Evolutionary conservation across 2,113 vertebrate genomes (phyloP).

Genomic region (Aramus guarauna): DNA sequence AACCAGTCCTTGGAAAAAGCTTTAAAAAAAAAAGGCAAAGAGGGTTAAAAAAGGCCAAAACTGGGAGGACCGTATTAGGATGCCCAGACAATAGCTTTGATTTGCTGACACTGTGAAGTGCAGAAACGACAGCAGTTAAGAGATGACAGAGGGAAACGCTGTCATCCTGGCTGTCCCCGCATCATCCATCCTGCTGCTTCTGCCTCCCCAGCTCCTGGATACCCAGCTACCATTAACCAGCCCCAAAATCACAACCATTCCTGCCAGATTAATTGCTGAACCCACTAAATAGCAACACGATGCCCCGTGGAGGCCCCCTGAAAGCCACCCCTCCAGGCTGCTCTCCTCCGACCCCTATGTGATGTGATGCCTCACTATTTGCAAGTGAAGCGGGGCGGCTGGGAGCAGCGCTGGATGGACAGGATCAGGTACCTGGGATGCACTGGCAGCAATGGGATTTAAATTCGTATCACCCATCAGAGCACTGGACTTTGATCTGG

Average conservation of each 20-base stretch:
- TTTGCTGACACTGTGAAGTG: background rate
- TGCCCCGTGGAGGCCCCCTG: background rate
- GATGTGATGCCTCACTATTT: background rate
- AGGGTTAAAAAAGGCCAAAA: background rate
- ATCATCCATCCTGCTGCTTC: background rate
- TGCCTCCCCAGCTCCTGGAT: background rate
- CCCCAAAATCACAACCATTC: background rate
- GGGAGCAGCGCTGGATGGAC: background rate
- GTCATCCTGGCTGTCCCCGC: background rate
- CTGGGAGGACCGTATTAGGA: background rate
- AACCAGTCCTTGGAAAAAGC: background rate
- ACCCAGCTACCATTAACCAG: background rate
- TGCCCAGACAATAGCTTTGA: background rate
- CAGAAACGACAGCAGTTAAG: background rate
- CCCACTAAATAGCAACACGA: background rate
- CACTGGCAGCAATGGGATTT: background rate
- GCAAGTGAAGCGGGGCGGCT: background rate
- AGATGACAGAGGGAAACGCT: background rate
- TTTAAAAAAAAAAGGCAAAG: background rate
- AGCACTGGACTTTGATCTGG: background rate
- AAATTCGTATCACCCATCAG: background rate
- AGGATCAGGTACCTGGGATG: background rate
- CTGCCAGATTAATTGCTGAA: background rate
- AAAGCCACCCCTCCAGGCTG: background rate
- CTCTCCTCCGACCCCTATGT: background rate